Conservation (phyloP, 2,797 vertebrate species). For the Macropodus opercularis region DNA sequence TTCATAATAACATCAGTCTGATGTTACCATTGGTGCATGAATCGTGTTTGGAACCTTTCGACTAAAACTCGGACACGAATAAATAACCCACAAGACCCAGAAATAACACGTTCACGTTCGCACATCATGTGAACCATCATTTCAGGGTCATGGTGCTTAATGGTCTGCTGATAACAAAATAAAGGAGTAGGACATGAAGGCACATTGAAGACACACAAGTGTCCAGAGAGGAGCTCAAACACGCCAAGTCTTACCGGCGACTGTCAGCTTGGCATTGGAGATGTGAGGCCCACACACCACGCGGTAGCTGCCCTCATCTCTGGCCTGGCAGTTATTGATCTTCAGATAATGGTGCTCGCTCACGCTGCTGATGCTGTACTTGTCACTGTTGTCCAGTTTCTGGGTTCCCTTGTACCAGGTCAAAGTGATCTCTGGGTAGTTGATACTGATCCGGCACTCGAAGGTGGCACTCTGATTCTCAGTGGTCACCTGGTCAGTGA, state of each 20-base stretch:
- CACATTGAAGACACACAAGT: constrained; percentile 1
- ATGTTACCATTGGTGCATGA: not conserved
- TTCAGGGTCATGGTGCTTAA: constrained; percentile 3
- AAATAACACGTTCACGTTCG: too few relatives aligned
- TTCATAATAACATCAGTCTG: not conserved
- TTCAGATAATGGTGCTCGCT: constrained; percentile 88
- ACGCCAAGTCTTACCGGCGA: constrained; percentile 85
- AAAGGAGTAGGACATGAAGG: constrained; percentile 7
- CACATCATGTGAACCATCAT: constrained; percentile 15
- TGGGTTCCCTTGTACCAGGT: constrained; percentile 98
- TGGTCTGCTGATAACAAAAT: constrained; percentile 31
- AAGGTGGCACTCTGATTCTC: constrained; percentile 88
- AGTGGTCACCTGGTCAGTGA: constrained; percentile 86
- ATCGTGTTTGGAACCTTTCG: not conserved
- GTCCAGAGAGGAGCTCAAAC: not conserved
- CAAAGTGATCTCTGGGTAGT: constrained; percentile 95
- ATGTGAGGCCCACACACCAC: constrained; percentile 97
- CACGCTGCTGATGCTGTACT: constrained; percentile 88
- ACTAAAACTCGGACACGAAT: constrained; percentile 19
- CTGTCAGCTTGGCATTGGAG: constrained; percentile 91
- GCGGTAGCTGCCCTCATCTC: constrained; percentile 94
- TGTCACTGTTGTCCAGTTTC: constrained; percentile 88
- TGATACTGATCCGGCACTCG: constrained; percentile 92
- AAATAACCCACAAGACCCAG: constrained; percentile 25
- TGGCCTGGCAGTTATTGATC: constrained; percentile 87